Evolutionary conservation across 1,140 invertebrate genomes (phyloP).

Genomic region (Schlechtendalia chinensis): DNA sequence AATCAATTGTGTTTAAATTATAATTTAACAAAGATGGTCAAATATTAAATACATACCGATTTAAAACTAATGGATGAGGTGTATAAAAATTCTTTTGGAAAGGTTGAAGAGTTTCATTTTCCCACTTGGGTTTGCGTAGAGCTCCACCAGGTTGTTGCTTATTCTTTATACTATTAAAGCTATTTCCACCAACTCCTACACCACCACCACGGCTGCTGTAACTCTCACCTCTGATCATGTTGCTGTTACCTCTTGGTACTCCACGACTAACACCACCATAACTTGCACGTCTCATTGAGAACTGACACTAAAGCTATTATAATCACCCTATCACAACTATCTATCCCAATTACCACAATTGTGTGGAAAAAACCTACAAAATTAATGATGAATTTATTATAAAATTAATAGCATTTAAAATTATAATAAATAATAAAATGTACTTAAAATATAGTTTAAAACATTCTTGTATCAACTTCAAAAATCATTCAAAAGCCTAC

Average conservation of each 20-base stretch:
- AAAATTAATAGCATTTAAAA: no score
- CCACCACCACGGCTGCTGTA: conserved; percentile 45
- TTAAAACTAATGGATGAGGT: conserved; percentile 74
- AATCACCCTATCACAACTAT: not conserved
- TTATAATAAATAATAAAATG: no score
- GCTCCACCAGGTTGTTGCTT: conserved; percentile 68
- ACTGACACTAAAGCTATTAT: not conserved
- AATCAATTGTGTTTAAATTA: conserved; percentile 15
- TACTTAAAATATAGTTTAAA: no score
- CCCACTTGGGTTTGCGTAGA: conserved; percentile 82
- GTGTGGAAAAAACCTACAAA: not conserved
- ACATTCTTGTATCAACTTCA: no score
- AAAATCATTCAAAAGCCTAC: no score
- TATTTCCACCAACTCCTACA: conserved; percentile 53
- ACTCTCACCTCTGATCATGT: conserved; percentile 45
- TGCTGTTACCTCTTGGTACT: conserved; percentile 44
- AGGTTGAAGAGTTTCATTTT: conserved; percentile 69
- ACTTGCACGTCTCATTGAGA: conserved; percentile 46
- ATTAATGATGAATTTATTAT: no score
- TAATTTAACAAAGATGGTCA: not conserved
- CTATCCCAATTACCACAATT: not conserved
- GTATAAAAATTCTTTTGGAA: conserved; percentile 92
- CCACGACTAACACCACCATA: conserved; percentile 43
- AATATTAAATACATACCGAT: conserved; percentile 57
- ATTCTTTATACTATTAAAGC: conserved; percentile 54